Conservation (phyloP, 2,797 vertebrate genomes). For the Diplodus sargus region DNA sequence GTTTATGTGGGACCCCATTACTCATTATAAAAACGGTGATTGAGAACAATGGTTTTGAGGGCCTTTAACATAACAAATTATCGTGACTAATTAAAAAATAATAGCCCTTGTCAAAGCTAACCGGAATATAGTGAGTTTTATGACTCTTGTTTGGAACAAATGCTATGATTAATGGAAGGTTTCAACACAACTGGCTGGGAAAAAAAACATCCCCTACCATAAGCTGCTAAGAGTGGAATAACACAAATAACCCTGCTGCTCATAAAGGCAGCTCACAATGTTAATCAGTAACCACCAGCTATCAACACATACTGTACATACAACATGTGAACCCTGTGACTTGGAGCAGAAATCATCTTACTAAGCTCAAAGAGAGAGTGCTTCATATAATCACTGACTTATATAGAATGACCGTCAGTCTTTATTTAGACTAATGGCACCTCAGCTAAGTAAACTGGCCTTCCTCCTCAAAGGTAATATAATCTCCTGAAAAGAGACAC, state of each 20-base stretch:
- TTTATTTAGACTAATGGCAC: slow-evolving; percentile 72
- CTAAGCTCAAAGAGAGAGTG: slow-evolving; percentile 39
- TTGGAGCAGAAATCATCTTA: slow-evolving; percentile 34
- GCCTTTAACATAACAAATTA: neutral
- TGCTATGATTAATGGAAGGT: slow-evolving; percentile 10
- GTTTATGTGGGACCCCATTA: neutral
- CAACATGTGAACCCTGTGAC: slow-evolving; percentile 36
- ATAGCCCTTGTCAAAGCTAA: slow-evolving; percentile 3
- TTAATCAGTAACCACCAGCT: slow-evolving; percentile 64
- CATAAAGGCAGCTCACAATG: slow-evolving; percentile 22
- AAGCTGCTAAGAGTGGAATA: neutral
- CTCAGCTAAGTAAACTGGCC: slow-evolving; percentile 55
- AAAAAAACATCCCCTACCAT: slow-evolving; percentile 22
- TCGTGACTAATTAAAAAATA: slow-evolving; percentile 6
- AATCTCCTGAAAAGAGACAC: slow-evolving; percentile 60
- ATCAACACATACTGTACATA: slow-evolving; percentile 32
- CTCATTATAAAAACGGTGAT: neutral
- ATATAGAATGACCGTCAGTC: slow-evolving; percentile 35
- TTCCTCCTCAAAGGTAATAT: slow-evolving; percentile 54
- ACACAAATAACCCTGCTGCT: slow-evolving; percentile 32
- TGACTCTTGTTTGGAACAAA: slow-evolving; percentile 2
- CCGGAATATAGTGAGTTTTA: neutral
- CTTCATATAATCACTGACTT: slow-evolving; percentile 50
- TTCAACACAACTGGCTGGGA: slow-evolving; percentile 15
- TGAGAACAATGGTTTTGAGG: neutral